These are phyloP conservation scores for Podotricha telesiphe DNA, from an alignment of 2,888 invertebrate species.

Conservation along the genomic window DNA sequence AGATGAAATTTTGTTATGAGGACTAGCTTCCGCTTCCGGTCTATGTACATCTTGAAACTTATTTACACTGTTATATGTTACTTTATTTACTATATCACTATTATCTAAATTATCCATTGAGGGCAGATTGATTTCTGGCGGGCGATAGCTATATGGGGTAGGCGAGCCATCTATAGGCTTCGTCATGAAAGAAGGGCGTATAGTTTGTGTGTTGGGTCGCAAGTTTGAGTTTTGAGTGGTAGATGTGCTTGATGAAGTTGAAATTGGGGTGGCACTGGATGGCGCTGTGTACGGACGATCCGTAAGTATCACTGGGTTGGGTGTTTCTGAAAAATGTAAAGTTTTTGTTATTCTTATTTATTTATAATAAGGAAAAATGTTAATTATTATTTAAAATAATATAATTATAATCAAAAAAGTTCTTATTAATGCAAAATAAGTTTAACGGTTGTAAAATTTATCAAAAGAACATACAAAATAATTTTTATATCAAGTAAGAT, in stretches of 20 bases:
- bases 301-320: constrained; percentile 62
- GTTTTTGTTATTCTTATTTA: neutral
- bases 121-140: constrained; percentile 77
- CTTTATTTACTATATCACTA: constrained; percentile 83
- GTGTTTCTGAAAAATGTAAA: constrained; percentile 57
- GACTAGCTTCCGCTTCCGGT: constrained; percentile 82
- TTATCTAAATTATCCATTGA: constrained; percentile 78
- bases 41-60: constrained; percentile 83
- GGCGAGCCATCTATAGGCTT: constrained; percentile 81
- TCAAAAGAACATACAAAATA: no score
- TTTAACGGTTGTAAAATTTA: neutral
- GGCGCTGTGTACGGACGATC: constrained; percentile 69
- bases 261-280: constrained; percentile 62
- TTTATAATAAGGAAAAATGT: neutral
- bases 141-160: constrained; percentile 71
- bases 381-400: neutral
- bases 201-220: constrained; percentile 71
- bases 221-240: constrained; percentile 61
- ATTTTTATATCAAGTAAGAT: no score
- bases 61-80: constrained; percentile 82
- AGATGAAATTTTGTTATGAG: constrained; percentile 83
- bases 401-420: neutral
- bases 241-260: constrained; percentile 58
- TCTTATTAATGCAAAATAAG: no score
- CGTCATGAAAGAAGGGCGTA: constrained; percentile 79